Evolutionary conservation across 2,797 vertebrate genomes (phyloP).

Genomic region (Remorina albescens): DNA sequence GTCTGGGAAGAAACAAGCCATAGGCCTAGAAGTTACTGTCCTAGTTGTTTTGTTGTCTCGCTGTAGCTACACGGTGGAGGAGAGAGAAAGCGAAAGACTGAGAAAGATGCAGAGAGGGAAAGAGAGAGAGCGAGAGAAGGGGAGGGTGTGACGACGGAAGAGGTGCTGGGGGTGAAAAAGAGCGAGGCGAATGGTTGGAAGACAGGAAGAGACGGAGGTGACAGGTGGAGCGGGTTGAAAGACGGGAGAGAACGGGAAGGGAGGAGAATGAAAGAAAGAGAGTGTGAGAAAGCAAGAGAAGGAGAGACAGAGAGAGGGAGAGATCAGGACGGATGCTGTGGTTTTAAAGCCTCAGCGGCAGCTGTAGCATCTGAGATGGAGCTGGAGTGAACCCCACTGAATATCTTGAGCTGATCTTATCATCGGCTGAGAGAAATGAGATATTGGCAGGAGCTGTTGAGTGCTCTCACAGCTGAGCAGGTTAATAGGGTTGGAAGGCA

Average conservation of each 20-base stretch:
- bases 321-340: constrained; percentile 71
- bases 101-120: constrained; percentile 11
- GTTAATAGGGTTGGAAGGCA: constrained; percentile 97
- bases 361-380: constrained; percentile 85
- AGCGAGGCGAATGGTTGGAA: constrained; percentile 45
- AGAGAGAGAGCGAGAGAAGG: constrained; percentile 28
- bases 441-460: constrained; percentile 96
- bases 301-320: constrained; percentile 69
- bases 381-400: constrained; percentile 91
- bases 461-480: constrained; percentile 94
- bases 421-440: constrained; percentile 93
- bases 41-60: constrained; percentile 86
- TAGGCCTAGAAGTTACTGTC: constrained; percentile 86
- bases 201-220: constrained; percentile 51
- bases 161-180: constrained; percentile 26
- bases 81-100: constrained; percentile 46
- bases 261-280: constrained; percentile 48
- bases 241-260: constrained; percentile 17
- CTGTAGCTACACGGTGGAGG: constrained; percentile 76
- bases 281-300: constrained; percentile 24
- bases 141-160: constrained; percentile 26
- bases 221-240: constrained; percentile 49
- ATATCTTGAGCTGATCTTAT: constrained; percentile 98
- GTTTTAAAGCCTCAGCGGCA: constrained; percentile 82
- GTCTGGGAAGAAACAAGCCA: constrained; percentile 88